Conservation (phyloP, 2,888 invertebrate species). For the Ormia ochracea region DNA sequence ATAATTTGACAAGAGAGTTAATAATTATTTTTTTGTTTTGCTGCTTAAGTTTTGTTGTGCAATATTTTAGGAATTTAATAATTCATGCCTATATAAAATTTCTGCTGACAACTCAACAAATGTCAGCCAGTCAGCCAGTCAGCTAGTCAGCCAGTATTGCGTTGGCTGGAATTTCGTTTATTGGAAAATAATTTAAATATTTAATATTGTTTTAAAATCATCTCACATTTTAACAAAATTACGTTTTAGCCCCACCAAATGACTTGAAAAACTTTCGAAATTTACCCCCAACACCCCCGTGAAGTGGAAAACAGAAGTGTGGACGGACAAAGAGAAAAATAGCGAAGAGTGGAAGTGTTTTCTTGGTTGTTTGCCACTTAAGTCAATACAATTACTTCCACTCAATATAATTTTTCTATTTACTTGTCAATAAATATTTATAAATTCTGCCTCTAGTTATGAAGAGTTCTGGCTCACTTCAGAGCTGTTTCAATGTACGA, state of each 20-base stretch:
- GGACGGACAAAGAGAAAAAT: neutral
- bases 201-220: slow-evolving; percentile 15
- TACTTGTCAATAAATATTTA: slow-evolving; percentile 63
- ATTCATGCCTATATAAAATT: no score
- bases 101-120: neutral
- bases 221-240: slow-evolving; percentile 18
- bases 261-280: slow-evolving; percentile 13
- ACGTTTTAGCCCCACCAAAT: neutral
- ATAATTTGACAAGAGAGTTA: neutral
- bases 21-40: no score
- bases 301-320: neutral
- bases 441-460: slow-evolving; percentile 54
- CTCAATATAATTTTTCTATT: slow-evolving; percentile 61
- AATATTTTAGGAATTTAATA: no score
- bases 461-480: slow-evolving; percentile 12
- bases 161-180: slow-evolving; percentile 35
- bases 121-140: no score
- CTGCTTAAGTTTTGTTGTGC: no score
- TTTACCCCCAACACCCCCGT: neutral
- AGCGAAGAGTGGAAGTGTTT: neutral
- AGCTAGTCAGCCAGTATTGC: no score
- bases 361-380: slow-evolving; percentile 44
- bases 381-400: slow-evolving; percentile 60
- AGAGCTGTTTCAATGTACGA: neutral
- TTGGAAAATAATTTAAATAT: slow-evolving; percentile 1